phyloP scores from a whole-genome alignment of 2,797 vertebrate species.

The Enteromius treurensis region DNA sequence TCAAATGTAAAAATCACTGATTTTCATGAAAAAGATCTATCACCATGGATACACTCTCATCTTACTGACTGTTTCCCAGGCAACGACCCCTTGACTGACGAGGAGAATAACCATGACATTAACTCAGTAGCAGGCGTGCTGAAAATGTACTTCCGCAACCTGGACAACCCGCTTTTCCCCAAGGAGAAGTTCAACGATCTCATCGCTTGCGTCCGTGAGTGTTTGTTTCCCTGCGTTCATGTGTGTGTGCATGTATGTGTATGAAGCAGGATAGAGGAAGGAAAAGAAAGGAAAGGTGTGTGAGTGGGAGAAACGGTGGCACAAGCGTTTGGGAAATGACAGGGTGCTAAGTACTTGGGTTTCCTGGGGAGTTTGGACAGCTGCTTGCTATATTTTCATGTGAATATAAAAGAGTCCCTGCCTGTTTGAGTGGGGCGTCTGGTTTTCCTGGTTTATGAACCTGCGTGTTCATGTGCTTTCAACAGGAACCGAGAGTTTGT shows the following conservation, averaged over 20 bases:
- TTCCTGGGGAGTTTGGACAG: constrained; percentile 45
- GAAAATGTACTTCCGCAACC: constrained; percentile 97
- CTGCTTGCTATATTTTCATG: constrained; percentile 41
- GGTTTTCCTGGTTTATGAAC: neutral
- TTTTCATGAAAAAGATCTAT: constrained; percentile 21
- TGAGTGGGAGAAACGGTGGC: constrained; percentile 37
- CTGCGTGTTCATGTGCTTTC: constrained; percentile 17
- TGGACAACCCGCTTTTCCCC: constrained; percentile 98
- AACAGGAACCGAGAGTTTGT: constrained; percentile 94
- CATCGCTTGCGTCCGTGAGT: constrained; percentile 96
- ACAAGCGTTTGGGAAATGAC: constrained; percentile 50
- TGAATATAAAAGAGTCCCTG: constrained; percentile 12
- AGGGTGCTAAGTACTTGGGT: constrained; percentile 43
- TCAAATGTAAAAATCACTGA: constrained; percentile 11
- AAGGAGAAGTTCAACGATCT: constrained; percentile 98
- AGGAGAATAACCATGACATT: constrained; percentile 98
- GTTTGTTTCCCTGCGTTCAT: constrained; percentile 30
- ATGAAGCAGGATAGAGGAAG: constrained; percentile 31
- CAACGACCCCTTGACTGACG: constrained; percentile 95
- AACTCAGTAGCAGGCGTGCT: constrained; percentile 97
- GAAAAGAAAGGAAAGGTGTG: constrained; percentile 21
- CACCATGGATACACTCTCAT: constrained; percentile 15
- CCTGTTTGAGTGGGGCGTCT: constrained; percentile 4
- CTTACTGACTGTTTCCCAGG: constrained; percentile 73
- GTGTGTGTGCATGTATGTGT: constrained; percentile 17